A percentile compares a stretch with the other conserved stretches of the same genome.
phyloP scores from a whole-genome alignment of 2,888 invertebrate genomes.

The Xanthorhoe spadicearia region DNA sequence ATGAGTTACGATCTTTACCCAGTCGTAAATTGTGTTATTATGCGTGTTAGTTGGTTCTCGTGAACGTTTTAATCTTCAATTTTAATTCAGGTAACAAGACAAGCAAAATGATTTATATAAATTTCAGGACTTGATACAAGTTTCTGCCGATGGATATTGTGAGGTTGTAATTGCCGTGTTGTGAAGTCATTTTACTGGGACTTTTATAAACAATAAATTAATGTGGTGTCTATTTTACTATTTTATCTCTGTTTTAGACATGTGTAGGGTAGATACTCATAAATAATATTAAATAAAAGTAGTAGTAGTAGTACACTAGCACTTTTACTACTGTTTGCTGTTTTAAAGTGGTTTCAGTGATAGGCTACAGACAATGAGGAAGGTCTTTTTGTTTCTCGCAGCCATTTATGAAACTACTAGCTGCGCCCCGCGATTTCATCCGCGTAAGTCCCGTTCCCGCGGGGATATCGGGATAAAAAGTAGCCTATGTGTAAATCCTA shows the following conservation, averaged over 20 bases:
- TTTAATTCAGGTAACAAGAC: conserved; percentile 33
- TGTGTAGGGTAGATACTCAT: no score
- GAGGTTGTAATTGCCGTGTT: not conserved
- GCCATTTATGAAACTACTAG: no score
- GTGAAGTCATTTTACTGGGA: not conserved
- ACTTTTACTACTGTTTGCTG: no score
- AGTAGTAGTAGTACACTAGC: no score
- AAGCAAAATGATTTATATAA: not conserved
- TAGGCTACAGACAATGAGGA: no score
- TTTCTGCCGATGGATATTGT: conserved; percentile 2
- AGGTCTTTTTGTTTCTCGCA: no score
- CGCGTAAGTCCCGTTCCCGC: no score
- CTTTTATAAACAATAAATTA: not conserved
- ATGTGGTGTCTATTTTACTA: not conserved
- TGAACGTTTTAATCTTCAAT: conserved; percentile 32
- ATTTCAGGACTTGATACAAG: conserved; percentile 2
- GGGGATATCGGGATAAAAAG: no score
- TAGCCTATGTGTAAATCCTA: no score
- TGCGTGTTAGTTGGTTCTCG: conserved; percentile 30
- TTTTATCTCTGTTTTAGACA: not conserved
- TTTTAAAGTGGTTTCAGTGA: no score
- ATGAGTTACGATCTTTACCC: conserved; percentile 34
- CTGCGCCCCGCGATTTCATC: no score
- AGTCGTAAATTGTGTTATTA: conserved; percentile 37
- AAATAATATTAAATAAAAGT: no score